Evolutionary conservation across 1,140 invertebrate genomes (phyloP).

Genomic region (Agrypnia vestita): DNA sequence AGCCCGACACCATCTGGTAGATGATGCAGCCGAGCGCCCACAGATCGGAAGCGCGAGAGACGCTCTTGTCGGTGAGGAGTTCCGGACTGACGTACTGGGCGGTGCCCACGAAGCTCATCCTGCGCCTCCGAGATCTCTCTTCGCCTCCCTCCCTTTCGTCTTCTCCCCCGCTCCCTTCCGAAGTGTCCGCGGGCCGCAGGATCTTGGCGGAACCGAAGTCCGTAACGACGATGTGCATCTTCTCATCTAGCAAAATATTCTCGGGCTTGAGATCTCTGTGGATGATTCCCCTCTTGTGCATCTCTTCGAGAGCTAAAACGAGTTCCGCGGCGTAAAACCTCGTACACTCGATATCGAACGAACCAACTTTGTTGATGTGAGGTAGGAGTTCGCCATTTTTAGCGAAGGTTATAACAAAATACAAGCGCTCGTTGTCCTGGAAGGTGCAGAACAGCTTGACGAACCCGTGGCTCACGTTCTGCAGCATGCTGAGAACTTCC

Average conservation of each 20-base stretch:
- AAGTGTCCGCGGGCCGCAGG: constrained; percentile 70
- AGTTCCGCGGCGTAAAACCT: constrained; percentile 96
- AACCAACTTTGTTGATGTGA: constrained; percentile 92
- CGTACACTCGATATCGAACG: constrained; percentile 91
- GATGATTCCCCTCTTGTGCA: constrained; percentile 92
- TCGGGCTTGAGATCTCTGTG: constrained; percentile 95
- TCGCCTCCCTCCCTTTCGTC: constrained; percentile 62
- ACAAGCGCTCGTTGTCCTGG: constrained; percentile 93
- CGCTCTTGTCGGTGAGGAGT: constrained; percentile 87
- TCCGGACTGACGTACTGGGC: constrained; percentile 99
- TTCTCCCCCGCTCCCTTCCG: constrained; percentile 60
- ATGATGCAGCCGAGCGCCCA: constrained; percentile 99
- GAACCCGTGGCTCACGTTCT: constrained; percentile 84
- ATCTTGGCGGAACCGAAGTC: constrained; percentile 99
- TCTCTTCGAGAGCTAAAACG: constrained; percentile 91
- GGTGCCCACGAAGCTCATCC: constrained; percentile 97
- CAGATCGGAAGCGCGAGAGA: constrained; percentile 90
- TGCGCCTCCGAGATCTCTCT: constrained; percentile 71
- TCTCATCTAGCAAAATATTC: constrained; percentile 91
- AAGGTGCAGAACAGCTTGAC: constrained; percentile 97
- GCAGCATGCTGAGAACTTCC: constrained; percentile 88
- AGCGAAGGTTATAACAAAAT: constrained; percentile 97
- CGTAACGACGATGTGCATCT: constrained; percentile 97
- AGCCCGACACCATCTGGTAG: constrained; percentile 96
- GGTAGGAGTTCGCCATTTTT: constrained; percentile 95